Percentiles rank a stretch among this genome's conserved stretches.
These are phyloP conservation scores for Vulpes vulpes DNA, from an alignment of 2,113 vertebrate genomes.

Conservation along the genomic window DNA sequence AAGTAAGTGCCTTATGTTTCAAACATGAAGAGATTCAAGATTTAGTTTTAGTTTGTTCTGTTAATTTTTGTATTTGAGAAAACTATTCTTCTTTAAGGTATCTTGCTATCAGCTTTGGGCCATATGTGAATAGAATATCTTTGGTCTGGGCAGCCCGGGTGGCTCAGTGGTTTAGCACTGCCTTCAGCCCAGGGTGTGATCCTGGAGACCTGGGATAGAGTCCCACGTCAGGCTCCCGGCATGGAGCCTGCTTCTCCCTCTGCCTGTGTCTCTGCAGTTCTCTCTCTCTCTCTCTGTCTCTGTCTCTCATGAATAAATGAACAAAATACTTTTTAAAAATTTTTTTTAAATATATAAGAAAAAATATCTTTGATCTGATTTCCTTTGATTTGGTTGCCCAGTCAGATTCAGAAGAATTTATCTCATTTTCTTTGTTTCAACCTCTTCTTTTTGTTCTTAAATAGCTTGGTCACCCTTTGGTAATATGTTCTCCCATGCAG, in stretches of 20 bases:
- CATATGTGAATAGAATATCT: not conserved
- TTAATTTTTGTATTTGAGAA: not conserved
- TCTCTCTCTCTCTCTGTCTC: too few species aligned
- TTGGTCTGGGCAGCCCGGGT: not conserved
- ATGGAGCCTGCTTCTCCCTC: too few species aligned
- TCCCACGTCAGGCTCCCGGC: too few species aligned
- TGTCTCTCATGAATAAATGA: too few species aligned
- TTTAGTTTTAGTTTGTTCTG: not conserved
- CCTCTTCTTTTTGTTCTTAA: not conserved
- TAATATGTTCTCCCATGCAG: not conserved
- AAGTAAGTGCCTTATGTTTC: not conserved
- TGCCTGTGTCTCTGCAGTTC: too few species aligned
- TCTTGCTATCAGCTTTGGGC: not conserved
- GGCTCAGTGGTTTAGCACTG: too few species aligned
- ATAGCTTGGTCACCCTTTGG: not conserved
- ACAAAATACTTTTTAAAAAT: too few species aligned
- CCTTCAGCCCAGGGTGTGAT: too few species aligned
- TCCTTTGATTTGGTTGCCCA: not conserved
- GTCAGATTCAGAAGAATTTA: not conserved
- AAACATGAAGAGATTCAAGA: not conserved
- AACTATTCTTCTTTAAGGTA: not conserved
- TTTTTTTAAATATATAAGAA: too few species aligned
- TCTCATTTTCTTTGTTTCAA: not conserved
- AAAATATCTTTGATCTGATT: not conserved
- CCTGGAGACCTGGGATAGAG: too few species aligned